These are phyloP conservation scores for Manis pentadactyla DNA, from an alignment of 2,797 vertebrate species.

Conservation along the genomic window DNA sequence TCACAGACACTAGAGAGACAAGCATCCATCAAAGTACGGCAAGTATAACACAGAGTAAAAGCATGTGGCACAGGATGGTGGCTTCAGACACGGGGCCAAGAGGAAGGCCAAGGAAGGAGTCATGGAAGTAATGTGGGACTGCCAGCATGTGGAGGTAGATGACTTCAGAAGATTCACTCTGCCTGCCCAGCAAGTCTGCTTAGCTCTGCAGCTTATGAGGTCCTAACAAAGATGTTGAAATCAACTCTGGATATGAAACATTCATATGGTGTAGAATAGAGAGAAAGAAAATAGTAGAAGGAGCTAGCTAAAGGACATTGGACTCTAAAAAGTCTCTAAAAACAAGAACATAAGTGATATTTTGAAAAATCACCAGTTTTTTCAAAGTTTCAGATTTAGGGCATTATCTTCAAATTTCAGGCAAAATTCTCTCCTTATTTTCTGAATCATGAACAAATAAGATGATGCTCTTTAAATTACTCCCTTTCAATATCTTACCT, in stretches of 20 bases:
- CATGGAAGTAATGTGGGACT: neutral
- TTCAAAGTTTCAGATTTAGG: constrained; percentile 22
- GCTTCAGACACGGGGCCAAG: neutral
- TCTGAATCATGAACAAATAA: constrained; percentile 23
- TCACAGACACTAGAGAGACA: neutral
- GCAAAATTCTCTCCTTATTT: neutral
- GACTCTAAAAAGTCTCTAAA: constrained; percentile 3
- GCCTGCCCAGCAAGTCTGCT: neutral
- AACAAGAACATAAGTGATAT: neutral
- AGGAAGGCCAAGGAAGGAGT: neutral
- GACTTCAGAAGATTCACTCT: neutral
- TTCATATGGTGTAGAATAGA: neutral
- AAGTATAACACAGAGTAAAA: neutral
- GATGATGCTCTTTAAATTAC: constrained; percentile 50
- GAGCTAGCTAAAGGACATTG: neutral
- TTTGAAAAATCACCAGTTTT: constrained; percentile 5
- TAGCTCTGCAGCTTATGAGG: constrained; percentile 31
- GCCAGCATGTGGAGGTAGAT: neutral
- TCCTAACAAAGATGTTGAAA: neutral
- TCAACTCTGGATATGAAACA: neutral
- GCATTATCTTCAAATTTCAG: constrained; percentile 32
- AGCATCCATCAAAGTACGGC: neutral
- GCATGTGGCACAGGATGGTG: neutral
- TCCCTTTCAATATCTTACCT: constrained; percentile 84
- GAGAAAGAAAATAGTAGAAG: constrained; percentile 1